Conservation (phyloP, 2,113 vertebrate genomes). For the Rutilus rutilus region DNA sequence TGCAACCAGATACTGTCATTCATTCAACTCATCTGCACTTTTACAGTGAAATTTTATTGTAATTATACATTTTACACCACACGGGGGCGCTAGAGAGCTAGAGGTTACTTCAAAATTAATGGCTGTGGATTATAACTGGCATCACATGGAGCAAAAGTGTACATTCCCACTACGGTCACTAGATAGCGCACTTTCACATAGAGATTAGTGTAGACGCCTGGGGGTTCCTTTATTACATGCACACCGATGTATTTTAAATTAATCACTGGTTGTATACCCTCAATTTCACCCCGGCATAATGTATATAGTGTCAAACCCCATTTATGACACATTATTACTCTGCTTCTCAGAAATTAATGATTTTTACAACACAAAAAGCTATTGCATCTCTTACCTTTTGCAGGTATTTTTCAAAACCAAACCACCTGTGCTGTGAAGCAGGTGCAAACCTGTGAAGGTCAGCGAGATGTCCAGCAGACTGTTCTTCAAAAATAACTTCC, state of each 20-base stretch:
- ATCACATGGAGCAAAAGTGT: neutral
- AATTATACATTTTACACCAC: neutral
- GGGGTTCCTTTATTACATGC: neutral
- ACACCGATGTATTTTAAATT: conserved; percentile 6
- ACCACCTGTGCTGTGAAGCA: conserved; percentile 39
- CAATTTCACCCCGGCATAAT: neutral
- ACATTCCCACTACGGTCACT: neutral
- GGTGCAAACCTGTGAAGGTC: conserved; percentile 43
- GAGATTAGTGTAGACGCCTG: neutral
- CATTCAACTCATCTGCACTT: neutral
- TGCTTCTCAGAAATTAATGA: neutral
- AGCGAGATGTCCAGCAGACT: conserved; percentile 27
- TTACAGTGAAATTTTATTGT: neutral
- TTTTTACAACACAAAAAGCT: neutral
- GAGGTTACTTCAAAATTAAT: neutral
- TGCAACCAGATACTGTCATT: neutral
- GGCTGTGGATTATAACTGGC: neutral
- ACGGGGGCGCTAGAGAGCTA: neutral
- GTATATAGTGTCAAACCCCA: neutral
- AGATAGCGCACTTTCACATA: conserved; percentile 25
- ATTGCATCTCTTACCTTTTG: neutral
- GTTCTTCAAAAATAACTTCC: conserved; percentile 38
- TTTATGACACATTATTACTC: neutral
- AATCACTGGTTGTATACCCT: conserved; percentile 15
- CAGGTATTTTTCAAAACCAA: conserved; percentile 10